Percentiles rank a stretch among this genome's conserved stretches.
Conservation (phyloP, 2,888 invertebrate genomes). For the Schrankia costaestrigalis region DNA sequence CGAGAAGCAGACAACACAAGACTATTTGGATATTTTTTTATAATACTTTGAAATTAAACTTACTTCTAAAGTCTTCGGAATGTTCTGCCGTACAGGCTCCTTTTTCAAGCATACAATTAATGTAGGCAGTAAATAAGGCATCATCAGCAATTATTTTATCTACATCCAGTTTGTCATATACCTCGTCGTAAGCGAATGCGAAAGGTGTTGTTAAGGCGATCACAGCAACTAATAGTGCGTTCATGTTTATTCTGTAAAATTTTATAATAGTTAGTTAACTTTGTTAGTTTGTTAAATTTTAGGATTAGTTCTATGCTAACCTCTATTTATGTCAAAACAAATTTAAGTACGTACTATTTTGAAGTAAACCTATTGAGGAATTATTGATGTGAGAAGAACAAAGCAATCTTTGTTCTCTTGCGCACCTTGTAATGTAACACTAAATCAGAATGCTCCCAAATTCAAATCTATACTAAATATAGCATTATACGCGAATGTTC, state of each 20-base stretch:
- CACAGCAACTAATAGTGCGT: slow-evolving; percentile 30
- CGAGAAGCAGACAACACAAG: not conserved
- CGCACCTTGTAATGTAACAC: no score
- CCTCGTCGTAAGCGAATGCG: slow-evolving; percentile 57
- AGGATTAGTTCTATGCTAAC: no score
- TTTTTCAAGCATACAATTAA: slow-evolving; percentile 61
- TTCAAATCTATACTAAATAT: no score
- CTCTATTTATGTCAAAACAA: no score
- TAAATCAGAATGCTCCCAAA: no score
- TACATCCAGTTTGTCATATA: slow-evolving; percentile 59
- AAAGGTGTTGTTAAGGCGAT: slow-evolving; percentile 31
- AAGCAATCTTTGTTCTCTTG: no score
- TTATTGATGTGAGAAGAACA: no score
- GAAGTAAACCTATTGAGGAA: no score
- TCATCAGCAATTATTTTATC: slow-evolving; percentile 62
- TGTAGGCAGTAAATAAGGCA: slow-evolving; percentile 45
- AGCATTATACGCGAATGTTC: no score
- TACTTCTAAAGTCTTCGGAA: slow-evolving; percentile 58
- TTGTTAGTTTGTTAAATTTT: no score
- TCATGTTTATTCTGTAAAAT: slow-evolving; percentile 41
- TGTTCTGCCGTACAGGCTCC: slow-evolving; percentile 56
- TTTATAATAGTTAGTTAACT: not conserved
- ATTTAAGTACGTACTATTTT: no score
- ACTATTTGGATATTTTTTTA: not conserved
- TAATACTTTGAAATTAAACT: slow-evolving; percentile 24